Conservation (phyloP, 2,888 invertebrate genomes). For the Pristionchus exspectatus region DNA sequence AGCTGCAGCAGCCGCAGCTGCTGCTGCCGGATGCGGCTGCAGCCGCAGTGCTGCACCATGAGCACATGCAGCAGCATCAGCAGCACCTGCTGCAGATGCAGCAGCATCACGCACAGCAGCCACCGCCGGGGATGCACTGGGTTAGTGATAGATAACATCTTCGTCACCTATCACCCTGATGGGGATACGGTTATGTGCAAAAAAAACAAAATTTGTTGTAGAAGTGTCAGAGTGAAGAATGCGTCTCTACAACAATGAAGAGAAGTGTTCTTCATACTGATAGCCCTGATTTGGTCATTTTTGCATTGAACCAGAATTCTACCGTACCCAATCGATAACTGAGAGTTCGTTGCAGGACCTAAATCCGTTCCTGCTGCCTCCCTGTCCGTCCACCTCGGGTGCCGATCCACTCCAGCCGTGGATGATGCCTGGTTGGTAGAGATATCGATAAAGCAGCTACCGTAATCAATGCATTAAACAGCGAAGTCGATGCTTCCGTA, state of each 20-base stretch:
- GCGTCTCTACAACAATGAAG: too few species aligned
- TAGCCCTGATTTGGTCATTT: too few species aligned
- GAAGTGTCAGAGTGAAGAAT: too few species aligned
- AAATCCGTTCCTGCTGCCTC: conserved; percentile 40
- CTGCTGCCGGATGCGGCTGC: neutral
- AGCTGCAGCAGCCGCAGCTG: neutral
- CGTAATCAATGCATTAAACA: too few species aligned
- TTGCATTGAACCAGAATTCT: too few species aligned
- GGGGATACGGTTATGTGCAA: too few species aligned
- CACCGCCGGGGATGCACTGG: neutral
- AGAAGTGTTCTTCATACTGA: too few species aligned
- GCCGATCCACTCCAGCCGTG: conserved; percentile 14
- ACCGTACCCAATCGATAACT: neutral
- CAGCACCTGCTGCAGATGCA: conserved; percentile 13
- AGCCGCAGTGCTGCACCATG: neutral
- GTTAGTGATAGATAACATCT: neutral
- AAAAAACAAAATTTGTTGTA: too few species aligned
- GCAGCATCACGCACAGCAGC: neutral
- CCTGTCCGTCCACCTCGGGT: neutral
- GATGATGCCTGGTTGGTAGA: neutral
- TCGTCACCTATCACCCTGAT: too few species aligned
- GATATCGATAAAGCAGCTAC: neutral
- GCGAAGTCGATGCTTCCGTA: too few species aligned
- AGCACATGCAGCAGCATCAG: conserved; percentile 8
- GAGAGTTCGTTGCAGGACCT: conserved; percentile 3